Percentiles rank a stretch among this genome's conserved stretches.
phyloP scores from a whole-genome alignment of 2,797 vertebrate genomes.

The Sebastes flavidus region DNA sequence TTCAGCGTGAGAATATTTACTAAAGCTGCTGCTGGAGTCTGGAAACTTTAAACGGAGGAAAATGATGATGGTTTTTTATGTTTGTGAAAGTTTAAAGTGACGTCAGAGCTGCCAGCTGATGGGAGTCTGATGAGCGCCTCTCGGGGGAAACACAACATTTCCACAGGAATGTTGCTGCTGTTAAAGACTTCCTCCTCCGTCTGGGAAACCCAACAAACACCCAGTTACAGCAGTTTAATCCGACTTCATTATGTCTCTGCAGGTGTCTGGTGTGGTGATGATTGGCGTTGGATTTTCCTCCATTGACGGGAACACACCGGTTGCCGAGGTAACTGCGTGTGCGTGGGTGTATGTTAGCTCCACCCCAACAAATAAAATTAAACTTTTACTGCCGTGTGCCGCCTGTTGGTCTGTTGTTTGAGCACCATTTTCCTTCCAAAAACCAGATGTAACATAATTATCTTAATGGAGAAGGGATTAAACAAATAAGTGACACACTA shows the following conservation, averaged over 20 bases:
- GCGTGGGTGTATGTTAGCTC: not conserved
- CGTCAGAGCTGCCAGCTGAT: slow-evolving; percentile 27
- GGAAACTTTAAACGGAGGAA: not conserved
- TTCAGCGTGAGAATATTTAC: not conserved
- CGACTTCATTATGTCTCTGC: not conserved
- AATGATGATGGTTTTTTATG: not conserved
- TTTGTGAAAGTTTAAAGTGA: not conserved
- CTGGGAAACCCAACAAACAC: not conserved
- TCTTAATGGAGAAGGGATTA: not conserved
- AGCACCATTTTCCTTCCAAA: not conserved
- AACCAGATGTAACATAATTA: not conserved
- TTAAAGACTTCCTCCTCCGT: not conserved
- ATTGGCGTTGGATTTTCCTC: slow-evolving; percentile 66
- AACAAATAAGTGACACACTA: not conserved
- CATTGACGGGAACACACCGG: slow-evolving; percentile 46
- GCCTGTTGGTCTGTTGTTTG: not conserved
- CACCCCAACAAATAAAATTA: not conserved
- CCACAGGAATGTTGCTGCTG: slow-evolving; percentile 49
- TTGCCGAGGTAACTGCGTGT: slow-evolving; percentile 51
- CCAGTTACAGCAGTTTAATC: not conserved
- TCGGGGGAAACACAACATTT: slow-evolving; percentile 21
- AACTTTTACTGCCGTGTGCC: not conserved
- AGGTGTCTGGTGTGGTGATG: slow-evolving; percentile 73
- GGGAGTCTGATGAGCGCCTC: slow-evolving; percentile 23
- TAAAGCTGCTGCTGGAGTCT: not conserved